Evolutionary conservation across 2,797 vertebrate species (phyloP).

Genomic region (Artibeus jamaicensis): DNA sequence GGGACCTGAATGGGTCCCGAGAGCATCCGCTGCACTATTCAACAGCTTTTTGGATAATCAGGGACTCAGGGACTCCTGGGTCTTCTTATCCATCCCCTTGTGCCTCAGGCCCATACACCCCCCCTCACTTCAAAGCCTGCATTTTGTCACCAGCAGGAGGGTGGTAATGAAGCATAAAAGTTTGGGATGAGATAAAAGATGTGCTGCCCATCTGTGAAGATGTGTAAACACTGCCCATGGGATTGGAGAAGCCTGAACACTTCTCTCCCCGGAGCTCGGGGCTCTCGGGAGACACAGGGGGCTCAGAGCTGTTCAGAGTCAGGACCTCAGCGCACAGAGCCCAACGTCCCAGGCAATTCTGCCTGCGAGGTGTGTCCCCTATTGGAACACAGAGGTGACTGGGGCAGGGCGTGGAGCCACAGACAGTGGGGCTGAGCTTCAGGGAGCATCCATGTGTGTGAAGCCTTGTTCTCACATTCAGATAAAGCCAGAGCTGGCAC

Average conservation of each 20-base stretch:
- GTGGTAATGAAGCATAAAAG: neutral
- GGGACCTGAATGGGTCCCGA: fast-evolving
- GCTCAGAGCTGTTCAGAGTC: neutral
- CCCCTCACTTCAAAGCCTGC: neutral
- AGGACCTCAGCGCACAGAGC: neutral
- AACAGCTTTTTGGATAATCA: neutral
- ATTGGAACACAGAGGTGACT: fast-evolving
- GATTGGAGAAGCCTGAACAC: neutral
- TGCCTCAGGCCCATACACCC: neutral
- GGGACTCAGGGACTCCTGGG: fast-evolving
- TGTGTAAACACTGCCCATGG: neutral
- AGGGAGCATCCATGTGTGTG: fast-evolving
- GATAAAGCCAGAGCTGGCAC: neutral
- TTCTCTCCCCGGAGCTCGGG: neutral
- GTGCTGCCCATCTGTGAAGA: neutral
- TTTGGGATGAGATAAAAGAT: neutral
- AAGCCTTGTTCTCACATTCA: neutral
- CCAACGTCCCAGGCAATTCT: fast-evolving
- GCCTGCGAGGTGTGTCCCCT: fast-evolving
- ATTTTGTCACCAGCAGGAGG: neutral
- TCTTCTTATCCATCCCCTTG: neutral
- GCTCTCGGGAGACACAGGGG: neutral
- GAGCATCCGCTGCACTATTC: fast-evolving
- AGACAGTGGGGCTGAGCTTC: neutral
- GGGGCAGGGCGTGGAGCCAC: fast-evolving